Percentiles rank a stretch among this genome's conserved stretches.
Conservation (phyloP, 2,797 vertebrate species). For the Aeoliscus strigatus region DNA sequence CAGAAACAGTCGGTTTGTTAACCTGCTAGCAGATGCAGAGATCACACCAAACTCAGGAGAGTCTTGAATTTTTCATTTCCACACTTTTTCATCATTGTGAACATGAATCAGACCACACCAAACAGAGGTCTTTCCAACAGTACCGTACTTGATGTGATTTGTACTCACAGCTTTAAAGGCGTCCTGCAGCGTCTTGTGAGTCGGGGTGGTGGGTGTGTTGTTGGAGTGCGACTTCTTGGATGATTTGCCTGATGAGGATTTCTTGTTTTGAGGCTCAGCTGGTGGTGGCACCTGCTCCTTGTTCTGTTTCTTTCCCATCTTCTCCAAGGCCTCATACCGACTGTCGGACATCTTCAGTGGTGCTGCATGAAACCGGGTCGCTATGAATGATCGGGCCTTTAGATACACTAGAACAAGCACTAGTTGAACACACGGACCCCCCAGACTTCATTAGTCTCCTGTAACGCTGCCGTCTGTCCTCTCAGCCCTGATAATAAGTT, state of each 20-base stretch:
- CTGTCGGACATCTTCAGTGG: slow-evolving; percentile 78
- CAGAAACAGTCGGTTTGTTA: no score
- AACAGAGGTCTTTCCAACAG: no score
- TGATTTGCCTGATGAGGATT: slow-evolving; percentile 58
- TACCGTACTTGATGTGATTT: no score
- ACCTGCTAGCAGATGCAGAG: no score
- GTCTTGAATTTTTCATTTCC: no score
- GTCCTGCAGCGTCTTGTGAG: slow-evolving; percentile 81
- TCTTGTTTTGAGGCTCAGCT: slow-evolving; percentile 69
- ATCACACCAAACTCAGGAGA: no score
- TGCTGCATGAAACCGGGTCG: slow-evolving; percentile 55
- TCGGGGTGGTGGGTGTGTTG: slow-evolving; percentile 37
- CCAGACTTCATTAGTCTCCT: neutral
- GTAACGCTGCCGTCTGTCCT: neutral
- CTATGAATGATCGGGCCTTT: neutral
- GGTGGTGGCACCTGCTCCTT: slow-evolving; percentile 93
- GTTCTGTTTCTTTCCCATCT: slow-evolving; percentile 82
- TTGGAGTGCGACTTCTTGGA: slow-evolving; percentile 62
- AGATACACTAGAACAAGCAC: neutral
- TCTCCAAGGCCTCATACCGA: slow-evolving; percentile 83
- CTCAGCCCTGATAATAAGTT: slow-evolving; percentile 10
- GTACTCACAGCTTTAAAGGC: slow-evolving; percentile 87
- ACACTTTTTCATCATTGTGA: no score
- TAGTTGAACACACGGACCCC: neutral
- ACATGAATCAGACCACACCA: no score